phyloP scores from a whole-genome alignment of 1,140 invertebrate genomes.

The Macrobrachium nipponense region DNA sequence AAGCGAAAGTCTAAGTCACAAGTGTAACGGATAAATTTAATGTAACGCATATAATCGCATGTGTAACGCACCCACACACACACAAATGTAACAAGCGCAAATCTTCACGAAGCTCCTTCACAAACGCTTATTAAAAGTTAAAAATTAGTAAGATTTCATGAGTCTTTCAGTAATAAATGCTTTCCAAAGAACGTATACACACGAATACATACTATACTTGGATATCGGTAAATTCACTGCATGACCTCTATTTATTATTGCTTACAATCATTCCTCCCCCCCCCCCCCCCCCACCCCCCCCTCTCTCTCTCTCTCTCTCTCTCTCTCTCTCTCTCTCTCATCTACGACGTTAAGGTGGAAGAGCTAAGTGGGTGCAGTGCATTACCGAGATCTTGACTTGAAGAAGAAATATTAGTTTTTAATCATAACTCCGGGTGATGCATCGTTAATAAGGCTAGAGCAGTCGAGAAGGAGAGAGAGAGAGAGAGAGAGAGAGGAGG shows the following conservation, averaged over 20 bases:
- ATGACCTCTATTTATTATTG: background rate
- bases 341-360: background rate
- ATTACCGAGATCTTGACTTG: background rate
- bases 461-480: slow-evolving; percentile 21
- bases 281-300: background rate
- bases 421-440: background rate
- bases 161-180: no score
- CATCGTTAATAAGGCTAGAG: background rate
- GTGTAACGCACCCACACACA: no score
- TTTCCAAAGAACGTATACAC: no score
- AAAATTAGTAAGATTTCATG: no score
- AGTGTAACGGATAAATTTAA: no score
- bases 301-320: background rate
- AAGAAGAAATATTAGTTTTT: background rate
- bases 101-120: no score
- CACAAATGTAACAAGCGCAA: no score
- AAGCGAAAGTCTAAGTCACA: no score
- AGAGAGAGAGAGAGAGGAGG: slow-evolving; percentile 9
- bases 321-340: background rate
- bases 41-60: no score
- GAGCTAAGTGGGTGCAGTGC: background rate
- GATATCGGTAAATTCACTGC: background rate
- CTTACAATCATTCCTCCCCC: background rate
- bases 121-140: no score
- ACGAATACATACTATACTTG: no score